Conservation (phyloP, 2,113 vertebrate species). For the human (Homo sapiens) region GRCh38 chr7:106172501-106173000, state of each 20-base stretch:
- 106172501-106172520: no score
- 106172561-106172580: no score
- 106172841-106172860: not conserved
- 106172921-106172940: not conserved
- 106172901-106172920: not conserved
- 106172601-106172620: no score
- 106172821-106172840: not conserved
- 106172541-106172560: no score
- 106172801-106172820: not conserved
- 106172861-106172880: not conserved
- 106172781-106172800: not conserved
- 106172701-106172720: not conserved
- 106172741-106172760: not conserved
- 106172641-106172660: no score
- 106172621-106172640: no score
- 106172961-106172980: not conserved
- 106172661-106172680: accelerated
- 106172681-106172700: no score
- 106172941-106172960: not conserved
- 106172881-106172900: not conserved
- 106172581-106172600: no score
- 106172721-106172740: not conserved
- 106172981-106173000: not conserved
- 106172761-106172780: not conserved
- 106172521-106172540: no score